Conservation (phyloP, 2,113 vertebrate genomes). For the Protobothrops mucrosquamatus region DNA sequence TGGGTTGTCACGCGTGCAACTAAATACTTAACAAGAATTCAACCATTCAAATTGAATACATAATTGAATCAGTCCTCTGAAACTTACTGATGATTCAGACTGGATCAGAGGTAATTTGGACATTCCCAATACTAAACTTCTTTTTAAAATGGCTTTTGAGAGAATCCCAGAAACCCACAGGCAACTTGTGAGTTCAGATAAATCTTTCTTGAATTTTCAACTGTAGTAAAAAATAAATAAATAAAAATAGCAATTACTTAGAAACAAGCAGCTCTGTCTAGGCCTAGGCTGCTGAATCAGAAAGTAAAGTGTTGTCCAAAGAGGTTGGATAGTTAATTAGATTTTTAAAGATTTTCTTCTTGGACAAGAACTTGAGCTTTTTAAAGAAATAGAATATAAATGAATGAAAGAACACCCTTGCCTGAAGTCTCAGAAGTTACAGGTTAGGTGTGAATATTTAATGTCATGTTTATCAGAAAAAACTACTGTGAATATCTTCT, state of each 20-base stretch:
- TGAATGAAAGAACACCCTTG: not conserved
- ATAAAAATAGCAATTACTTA: not conserved
- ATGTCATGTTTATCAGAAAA: slow-evolving; percentile 40
- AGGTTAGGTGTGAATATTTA: slow-evolving; percentile 13
- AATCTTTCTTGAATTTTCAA: not conserved
- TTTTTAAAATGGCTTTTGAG: not conserved
- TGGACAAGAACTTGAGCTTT: not conserved
- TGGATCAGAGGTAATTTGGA: not conserved
- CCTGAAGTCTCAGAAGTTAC: not conserved
- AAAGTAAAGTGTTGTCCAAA: not conserved
- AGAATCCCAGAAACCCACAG: not conserved
- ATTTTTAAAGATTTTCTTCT: not conserved
- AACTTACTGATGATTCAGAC: not conserved
- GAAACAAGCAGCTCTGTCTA: not conserved
- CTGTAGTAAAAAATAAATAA: not conserved
- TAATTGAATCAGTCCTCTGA: not conserved
- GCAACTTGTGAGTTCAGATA: not conserved
- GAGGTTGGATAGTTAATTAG: not conserved
- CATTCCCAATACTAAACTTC: not conserved
- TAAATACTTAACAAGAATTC: not conserved
- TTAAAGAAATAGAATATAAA: not conserved
- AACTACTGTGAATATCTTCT: slow-evolving; percentile 28
- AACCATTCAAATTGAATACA: not conserved
- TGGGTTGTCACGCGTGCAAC: not conserved
- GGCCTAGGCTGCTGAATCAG: not conserved